These are phyloP conservation scores for Abrostola tripartita DNA, from an alignment of 2,888 invertebrate species.

Conservation along the genomic window DNA sequence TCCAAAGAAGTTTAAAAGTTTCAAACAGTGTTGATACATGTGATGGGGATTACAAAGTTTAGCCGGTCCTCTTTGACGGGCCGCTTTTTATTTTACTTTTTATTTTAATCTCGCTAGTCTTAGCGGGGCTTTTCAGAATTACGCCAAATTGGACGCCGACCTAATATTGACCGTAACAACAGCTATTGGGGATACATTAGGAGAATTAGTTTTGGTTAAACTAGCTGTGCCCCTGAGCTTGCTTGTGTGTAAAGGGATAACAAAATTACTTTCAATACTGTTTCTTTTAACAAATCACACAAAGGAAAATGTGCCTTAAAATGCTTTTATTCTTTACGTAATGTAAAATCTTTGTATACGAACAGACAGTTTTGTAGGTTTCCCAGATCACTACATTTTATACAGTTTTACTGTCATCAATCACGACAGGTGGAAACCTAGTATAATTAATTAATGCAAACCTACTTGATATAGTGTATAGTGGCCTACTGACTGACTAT, in stretches of 20 bases:
- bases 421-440: too few relatives aligned
- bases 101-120: constrained; percentile 41
- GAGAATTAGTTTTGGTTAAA: constrained; percentile 29
- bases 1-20: constrained; percentile 70
- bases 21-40: constrained; percentile 72
- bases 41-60: constrained; percentile 67
- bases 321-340: too few relatives aligned
- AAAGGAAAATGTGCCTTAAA: too few relatives aligned
- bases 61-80: constrained; percentile 41
- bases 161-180: constrained; percentile 12
- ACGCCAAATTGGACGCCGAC: constrained; percentile 10
- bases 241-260: too few relatives aligned
- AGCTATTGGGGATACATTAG: constrained; percentile 28
- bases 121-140: constrained; percentile 12
- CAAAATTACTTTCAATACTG: too few relatives aligned
- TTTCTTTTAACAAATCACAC: too few relatives aligned
- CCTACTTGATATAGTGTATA: too few relatives aligned
- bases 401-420: too few relatives aligned
- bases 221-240: too few relatives aligned
- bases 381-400: too few relatives aligned
- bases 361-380: constrained; percentile 14
- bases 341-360: constrained; percentile 1
- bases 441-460: too few relatives aligned
- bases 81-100: constrained; percentile 52
- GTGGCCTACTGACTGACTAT: too few relatives aligned